Evolutionary conservation across 2,797 vertebrate genomes (phyloP), one percentile per base, ranked within the genome.

Genomic region (Columba guinea): DNA sequence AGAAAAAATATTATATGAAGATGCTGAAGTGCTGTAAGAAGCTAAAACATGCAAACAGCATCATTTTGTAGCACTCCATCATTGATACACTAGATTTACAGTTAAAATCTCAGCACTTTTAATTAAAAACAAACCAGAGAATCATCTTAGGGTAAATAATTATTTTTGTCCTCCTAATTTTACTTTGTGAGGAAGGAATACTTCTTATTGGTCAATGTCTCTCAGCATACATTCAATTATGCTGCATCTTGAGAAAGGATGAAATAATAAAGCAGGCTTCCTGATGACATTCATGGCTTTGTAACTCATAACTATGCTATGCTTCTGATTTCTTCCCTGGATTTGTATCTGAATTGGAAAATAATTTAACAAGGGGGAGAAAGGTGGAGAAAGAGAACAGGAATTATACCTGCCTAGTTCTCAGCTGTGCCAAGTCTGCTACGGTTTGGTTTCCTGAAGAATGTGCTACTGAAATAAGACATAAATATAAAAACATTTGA

Each of bases 281-380:
- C 22, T 64, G 18, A 44, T 52, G 8, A 24, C 0, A 0, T 37
- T 67, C 23, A 26, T 37, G 52, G 9, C 5, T 76, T 82, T 71
- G 35, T 56, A 82, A 48, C 13, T 34, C 30, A 7, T 13, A 73
- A 60, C 30, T 19, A 37, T 51, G 7, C 14, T 69, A 56, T 84
- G 7, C 12, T 87, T 90, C 49, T 82, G 7, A 9, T 51, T 82
- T 92, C 11, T 39, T 77, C 35, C 4, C 3, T 2, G 39, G 2
- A 26, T 1, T 41, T 18, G 7, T 48, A 64, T 79, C 27, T 51
- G 26, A 82, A 11, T 10, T 48, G 8, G 32, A 39, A 79, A 84
- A 75, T 27, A 59, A 3, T 44, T 67, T 71, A 79, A 35, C 7
- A 60, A 35, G 4, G 5, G 5, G 1, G 5, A 15, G 70, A 51